Conservation (phyloP, 1,140 invertebrate genomes). For the Zeugodacus cucurbitae region DNA sequence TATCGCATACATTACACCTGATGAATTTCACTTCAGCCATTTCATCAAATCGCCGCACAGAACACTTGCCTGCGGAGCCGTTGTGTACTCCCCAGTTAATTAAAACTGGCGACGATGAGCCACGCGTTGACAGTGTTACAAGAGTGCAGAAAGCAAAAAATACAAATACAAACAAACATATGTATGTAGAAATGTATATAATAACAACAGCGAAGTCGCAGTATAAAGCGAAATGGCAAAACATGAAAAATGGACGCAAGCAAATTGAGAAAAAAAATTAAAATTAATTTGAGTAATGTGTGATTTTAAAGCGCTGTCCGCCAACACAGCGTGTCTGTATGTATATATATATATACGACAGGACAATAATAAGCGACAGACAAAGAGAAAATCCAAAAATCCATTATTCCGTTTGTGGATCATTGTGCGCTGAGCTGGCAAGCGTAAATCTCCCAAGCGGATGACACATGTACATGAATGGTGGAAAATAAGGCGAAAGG, state of each 20-base stretch:
- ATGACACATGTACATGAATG: conserved; percentile 57
- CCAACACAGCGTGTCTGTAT: neutral
- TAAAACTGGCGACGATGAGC: conserved; percentile 50
- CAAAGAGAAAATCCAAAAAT: conserved; percentile 52
- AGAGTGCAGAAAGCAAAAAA: neutral
- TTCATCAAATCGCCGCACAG: neutral
- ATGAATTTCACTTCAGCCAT: neutral
- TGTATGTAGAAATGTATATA: neutral
- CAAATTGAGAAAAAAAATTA: conserved; percentile 48
- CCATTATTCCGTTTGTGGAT: conserved; percentile 61
- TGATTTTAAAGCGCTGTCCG: conserved; percentile 52
- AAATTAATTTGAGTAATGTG: conserved; percentile 61
- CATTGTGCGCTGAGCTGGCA: conserved; percentile 51
- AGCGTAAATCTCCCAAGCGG: conserved; percentile 61
- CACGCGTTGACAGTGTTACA: conserved; percentile 8
- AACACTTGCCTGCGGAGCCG: neutral
- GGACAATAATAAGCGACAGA: conserved; percentile 44
- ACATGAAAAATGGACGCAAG: conserved; percentile 39
- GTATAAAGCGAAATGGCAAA: conserved; percentile 34
- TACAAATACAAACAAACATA: neutral
- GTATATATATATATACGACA: neutral
- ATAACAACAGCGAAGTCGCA: neutral
- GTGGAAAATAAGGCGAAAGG: conserved; percentile 44
- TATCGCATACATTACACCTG: conserved; percentile 7
- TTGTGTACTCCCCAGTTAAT: conserved; percentile 59